A percentile compares a stretch with the other conserved stretches of the same genome.
Evolutionary conservation across 2,113 vertebrate species (phyloP).

Genomic region (Cochlearius cochlearius): DNA sequence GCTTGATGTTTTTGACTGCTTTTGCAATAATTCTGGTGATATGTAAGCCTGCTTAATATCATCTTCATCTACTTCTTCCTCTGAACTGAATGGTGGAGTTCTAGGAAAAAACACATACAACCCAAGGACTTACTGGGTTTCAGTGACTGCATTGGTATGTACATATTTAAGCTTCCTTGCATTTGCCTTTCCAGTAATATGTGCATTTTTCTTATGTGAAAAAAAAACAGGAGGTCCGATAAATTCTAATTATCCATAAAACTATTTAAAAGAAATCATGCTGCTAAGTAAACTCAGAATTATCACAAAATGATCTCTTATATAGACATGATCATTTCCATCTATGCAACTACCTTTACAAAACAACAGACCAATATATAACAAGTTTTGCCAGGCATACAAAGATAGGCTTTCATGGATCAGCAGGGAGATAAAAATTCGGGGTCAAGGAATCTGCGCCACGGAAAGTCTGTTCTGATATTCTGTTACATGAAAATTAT

Average conservation of each 20-base stretch:
- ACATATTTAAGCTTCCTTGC: background rate
- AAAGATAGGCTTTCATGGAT: background rate
- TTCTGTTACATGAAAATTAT: background rate
- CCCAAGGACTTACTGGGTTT: background rate
- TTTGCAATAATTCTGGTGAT: slow-evolving; percentile 36
- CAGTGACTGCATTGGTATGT: background rate
- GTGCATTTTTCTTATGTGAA: background rate
- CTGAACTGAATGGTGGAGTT: slow-evolving; percentile 87
- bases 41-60: slow-evolving; percentile 41
- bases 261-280: background rate
- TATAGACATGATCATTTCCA: background rate
- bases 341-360: background rate
- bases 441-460: background rate
- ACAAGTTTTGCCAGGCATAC: background rate
- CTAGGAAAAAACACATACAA: slow-evolving; percentile 55
- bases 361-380: background rate
- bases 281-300: background rate
- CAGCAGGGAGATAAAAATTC: background rate
- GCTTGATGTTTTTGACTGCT: background rate
- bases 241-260: background rate
- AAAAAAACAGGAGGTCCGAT: background rate
- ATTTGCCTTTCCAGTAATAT: background rate
- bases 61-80: slow-evolving; percentile 77
- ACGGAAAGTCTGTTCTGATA: background rate
- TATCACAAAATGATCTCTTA: background rate